These are phyloP conservation scores for Cancer borealis DNA, from an alignment of 2,888 invertebrate genomes.

Conservation along the genomic window DNA sequence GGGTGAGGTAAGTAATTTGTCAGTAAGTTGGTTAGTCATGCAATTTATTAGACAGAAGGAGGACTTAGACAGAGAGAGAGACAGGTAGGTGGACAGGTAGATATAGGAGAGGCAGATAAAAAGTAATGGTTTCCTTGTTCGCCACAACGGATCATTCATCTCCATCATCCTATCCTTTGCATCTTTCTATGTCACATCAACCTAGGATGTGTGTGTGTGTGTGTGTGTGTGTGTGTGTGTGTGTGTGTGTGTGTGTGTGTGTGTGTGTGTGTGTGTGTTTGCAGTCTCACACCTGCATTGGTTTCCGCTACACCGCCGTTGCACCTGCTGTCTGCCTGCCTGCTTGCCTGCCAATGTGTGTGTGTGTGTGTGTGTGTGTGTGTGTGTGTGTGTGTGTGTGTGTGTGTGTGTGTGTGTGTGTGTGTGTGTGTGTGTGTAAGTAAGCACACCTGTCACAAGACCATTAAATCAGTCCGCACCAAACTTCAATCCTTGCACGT, in stretches of 20 bases:
- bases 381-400: slow-evolving; percentile 33
- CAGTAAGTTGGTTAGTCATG: not conserved
- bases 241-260: slow-evolving; percentile 49
- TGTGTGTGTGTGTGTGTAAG: not conserved
- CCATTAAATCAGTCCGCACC: not conserved
- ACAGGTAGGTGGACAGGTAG: not conserved
- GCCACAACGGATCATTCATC: too few species aligned
- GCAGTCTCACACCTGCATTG: not conserved
- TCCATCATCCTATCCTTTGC: too few species aligned
- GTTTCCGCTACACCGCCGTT: slow-evolving; percentile 42
- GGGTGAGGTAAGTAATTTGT: not conserved
- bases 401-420: not conserved
- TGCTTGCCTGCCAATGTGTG: not conserved
- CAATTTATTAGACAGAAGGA: too few species aligned
- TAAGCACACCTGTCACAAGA: not conserved
- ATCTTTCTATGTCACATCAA: too few species aligned
- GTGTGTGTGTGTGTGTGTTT: not conserved
- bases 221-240: slow-evolving; percentile 46
- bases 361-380: slow-evolving; percentile 30
- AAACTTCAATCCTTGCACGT: not conserved
- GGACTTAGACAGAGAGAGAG: not conserved
- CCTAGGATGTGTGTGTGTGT: slow-evolving; percentile 39
- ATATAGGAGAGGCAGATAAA: not conserved
- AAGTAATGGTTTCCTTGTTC: not conserved
- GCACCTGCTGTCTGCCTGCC: not conserved